Percentiles rank a stretch among this genome's conserved stretches.
Conservation (phyloP, 2,888 invertebrate species). For the Caenorhabditis afra region DNA sequence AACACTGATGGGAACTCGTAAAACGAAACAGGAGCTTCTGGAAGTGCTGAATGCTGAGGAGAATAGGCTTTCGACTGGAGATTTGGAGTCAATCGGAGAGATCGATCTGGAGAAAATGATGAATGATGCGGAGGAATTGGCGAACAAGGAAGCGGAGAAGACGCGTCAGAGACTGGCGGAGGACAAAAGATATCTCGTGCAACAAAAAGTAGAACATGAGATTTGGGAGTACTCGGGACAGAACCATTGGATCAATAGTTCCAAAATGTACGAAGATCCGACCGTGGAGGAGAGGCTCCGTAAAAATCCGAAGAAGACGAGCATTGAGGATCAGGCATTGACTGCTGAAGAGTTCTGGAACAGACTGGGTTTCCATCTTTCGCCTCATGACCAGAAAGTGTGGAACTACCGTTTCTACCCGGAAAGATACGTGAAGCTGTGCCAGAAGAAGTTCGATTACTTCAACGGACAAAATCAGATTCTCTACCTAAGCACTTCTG, state of each 20-base stretch:
- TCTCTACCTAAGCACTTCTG: not conserved
- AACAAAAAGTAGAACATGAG: slow-evolving; percentile 14
- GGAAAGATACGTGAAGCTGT: slow-evolving; percentile 15
- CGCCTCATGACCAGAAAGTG: not conserved
- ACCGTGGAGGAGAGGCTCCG: slow-evolving; percentile 4
- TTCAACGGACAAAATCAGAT: slow-evolving; percentile 15
- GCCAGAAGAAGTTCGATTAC: slow-evolving; percentile 20
- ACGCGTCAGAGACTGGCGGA: slow-evolving; percentile 1
- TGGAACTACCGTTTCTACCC: slow-evolving; percentile 27
- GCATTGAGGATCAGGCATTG: not conserved
- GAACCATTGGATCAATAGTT: not conserved
- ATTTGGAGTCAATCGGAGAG: slow-evolving; percentile 13
- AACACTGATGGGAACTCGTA: slow-evolving; percentile 2
- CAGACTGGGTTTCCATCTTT: slow-evolving; percentile 5
- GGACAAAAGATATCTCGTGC: slow-evolving; percentile 11
- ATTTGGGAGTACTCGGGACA: slow-evolving; percentile 17
- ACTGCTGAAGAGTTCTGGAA: slow-evolving; percentile 17
- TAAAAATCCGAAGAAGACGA: slow-evolving; percentile 4
- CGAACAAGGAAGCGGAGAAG: not conserved
- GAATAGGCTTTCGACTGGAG: slow-evolving; percentile 1
- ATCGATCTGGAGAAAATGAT: slow-evolving; percentile 24
- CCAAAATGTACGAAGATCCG: not conserved
- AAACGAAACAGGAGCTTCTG: not conserved
- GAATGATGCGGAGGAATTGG: slow-evolving; percentile 9
- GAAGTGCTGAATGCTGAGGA: slow-evolving; percentile 4